Conservation (phyloP, 2,888 invertebrate genomes). For the Drosophila demipolita region DNA sequence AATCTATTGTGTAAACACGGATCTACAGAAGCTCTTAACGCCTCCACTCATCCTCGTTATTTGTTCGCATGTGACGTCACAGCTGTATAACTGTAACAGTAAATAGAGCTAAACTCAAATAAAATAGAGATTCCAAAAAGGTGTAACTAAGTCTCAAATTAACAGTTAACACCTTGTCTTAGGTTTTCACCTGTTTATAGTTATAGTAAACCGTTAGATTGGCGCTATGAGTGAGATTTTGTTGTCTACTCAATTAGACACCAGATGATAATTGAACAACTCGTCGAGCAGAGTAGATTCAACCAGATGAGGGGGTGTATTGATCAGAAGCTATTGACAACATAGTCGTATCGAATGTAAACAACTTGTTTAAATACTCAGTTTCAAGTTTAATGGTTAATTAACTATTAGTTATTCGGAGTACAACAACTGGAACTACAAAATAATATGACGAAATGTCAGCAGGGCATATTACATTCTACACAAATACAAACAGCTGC, state of each 20-base stretch:
- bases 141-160: constrained; percentile 37
- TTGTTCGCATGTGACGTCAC: constrained; percentile 18
- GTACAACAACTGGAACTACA: constrained; percentile 26
- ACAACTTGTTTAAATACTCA: constrained; percentile 28
- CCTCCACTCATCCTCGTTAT: constrained; percentile 2
- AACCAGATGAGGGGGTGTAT: constrained; percentile 40
- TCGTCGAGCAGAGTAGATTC: constrained; percentile 11
- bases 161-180: constrained; percentile 46
- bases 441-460: constrained; percentile 21
- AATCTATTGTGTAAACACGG: constrained; percentile 37
- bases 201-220: constrained; percentile 36
- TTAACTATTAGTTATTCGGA: constrained; percentile 3
- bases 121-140: constrained; percentile 20
- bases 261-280: constrained; percentile 55
- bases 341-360: neutral
- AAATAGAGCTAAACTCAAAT: constrained; percentile 37
- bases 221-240: constrained; percentile 47
- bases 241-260: constrained; percentile 63
- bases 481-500: neutral
- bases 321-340: constrained; percentile 12
- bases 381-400: neutral
- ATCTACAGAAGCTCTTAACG: constrained; percentile 17
- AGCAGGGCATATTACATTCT: constrained; percentile 15
- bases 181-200: constrained; percentile 7
- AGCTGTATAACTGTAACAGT: constrained; percentile 3